A percentile compares a stretch with the other conserved stretches of the same genome.
These are phyloP conservation scores for Athene cunicularia DNA, from an alignment of 2,113 vertebrate species.

Conservation along the genomic window DNA sequence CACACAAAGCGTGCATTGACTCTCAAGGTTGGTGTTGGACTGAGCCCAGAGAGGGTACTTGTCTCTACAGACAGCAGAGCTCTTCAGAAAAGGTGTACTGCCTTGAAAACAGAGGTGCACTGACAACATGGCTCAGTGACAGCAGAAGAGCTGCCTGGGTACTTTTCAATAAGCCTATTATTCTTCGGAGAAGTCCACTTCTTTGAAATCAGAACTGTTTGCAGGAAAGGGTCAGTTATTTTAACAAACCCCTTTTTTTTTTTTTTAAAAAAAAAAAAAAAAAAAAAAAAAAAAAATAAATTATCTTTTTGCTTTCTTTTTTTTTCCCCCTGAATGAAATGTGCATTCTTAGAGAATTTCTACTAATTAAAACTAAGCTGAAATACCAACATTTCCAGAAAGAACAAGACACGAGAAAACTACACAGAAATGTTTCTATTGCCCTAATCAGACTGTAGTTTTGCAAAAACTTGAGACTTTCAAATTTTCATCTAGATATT, in stretches of 20 bases:
- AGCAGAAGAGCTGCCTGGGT: not conserved
- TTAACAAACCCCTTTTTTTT: not conserved
- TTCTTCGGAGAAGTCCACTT: not conserved
- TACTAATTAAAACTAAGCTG: not conserved
- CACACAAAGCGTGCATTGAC: not conserved
- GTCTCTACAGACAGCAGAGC: not conserved
- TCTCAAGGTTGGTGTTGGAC: not conserved
- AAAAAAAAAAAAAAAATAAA: not conserved
- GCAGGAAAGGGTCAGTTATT: not conserved
- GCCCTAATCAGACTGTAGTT: not conserved
- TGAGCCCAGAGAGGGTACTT: not conserved
- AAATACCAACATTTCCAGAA: not conserved
- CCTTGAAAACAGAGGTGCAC: not conserved
- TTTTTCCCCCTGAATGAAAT: not conserved
- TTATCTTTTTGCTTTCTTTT: not conserved
- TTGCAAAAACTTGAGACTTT: not conserved
- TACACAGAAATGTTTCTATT: not conserved
- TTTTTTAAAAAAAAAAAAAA: not conserved
- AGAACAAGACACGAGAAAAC: not conserved
- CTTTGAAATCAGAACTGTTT: constrained; percentile 9
- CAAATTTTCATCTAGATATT: not conserved
- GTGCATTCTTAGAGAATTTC: not conserved
- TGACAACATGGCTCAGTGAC: not conserved
- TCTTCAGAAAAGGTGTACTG: not conserved
- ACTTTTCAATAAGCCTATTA: not conserved